Evolutionary conservation across 2,888 invertebrate species (phyloP).

Genomic region (Plebejus anna): DNA sequence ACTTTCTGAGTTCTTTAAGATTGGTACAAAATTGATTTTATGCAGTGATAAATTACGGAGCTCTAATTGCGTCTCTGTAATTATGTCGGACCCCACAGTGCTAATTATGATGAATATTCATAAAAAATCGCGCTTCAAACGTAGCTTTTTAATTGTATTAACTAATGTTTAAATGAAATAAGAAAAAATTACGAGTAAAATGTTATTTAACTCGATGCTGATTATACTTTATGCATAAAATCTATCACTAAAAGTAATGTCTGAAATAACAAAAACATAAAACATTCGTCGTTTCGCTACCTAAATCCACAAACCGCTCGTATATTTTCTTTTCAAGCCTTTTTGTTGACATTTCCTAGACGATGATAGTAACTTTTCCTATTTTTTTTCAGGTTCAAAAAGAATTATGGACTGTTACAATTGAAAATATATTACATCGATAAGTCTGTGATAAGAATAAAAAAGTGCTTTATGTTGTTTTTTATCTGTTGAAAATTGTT

Average conservation of each 20-base stretch:
- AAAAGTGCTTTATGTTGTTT: slow-evolving; percentile 37
- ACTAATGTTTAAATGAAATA: neutral
- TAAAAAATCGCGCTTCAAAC: neutral
- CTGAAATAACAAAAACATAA: neutral
- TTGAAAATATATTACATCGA: slow-evolving; percentile 30
- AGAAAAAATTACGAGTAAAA: neutral
- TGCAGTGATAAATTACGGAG: slow-evolving; percentile 7
- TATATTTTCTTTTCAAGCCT: slow-evolving; percentile 26
- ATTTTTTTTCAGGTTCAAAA: slow-evolving; percentile 31
- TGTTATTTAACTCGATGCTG: neutral
- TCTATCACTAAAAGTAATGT: neutral
- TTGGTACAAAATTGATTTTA: slow-evolving; percentile 1
- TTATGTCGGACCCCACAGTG: slow-evolving; percentile 9
- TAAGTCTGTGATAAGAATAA: slow-evolving; percentile 41
- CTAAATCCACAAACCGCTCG: slow-evolving; percentile 1
- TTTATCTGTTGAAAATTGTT: slow-evolving; percentile 44
- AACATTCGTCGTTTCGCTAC: neutral
- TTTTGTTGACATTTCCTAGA: neutral
- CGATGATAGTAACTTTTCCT: neutral
- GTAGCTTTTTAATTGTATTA: neutral
- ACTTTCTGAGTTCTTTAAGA: slow-evolving; percentile 7
- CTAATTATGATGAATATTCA: slow-evolving; percentile 24
- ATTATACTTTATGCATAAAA: neutral
- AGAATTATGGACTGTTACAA: slow-evolving; percentile 24
- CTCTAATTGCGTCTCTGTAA: slow-evolving; percentile 25